Evolutionary conservation across 2,797 vertebrate species (phyloP).

Genomic region (Ptychobarbus kaznakovi): DNA sequence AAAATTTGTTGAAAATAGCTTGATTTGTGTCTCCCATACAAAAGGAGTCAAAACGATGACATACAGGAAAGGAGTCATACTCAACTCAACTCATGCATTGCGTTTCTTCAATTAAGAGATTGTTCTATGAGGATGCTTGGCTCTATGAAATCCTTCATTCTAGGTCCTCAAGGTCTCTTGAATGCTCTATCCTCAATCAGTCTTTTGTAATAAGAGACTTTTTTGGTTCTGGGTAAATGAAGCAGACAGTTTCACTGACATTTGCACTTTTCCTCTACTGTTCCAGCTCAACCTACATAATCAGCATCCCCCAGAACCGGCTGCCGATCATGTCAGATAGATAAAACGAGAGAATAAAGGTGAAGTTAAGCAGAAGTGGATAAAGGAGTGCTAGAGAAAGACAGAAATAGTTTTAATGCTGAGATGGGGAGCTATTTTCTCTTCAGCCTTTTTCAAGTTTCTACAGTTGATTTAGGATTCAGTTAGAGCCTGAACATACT

Average conservation of each 20-base stretch:
- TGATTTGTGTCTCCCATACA: neutral
- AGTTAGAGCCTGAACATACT: slow-evolving; percentile 27
- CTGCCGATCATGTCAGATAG: slow-evolving; percentile 11
- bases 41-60: neutral
- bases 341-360: slow-evolving; percentile 3
- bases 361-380: neutral
- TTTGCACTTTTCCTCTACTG: slow-evolving; percentile 44
- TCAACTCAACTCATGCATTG: too few relatives aligned
- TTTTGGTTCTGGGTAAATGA: slow-evolving; percentile 54
- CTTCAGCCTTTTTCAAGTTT: neutral
- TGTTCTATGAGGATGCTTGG: slow-evolving; percentile 9
- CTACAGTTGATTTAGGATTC: slow-evolving; percentile 16
- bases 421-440: neutral
- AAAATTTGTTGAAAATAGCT: neutral
- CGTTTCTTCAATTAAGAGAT: neutral
- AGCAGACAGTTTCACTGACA: slow-evolving; percentile 51
- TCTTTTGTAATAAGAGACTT: slow-evolving; percentile 55
- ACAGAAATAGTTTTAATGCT: neutral
- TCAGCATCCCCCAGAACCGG: slow-evolving; percentile 38
- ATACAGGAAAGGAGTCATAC: neutral
- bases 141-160: slow-evolving; percentile 12
- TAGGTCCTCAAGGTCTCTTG: slow-evolving; percentile 24
- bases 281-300: slow-evolving; percentile 38
- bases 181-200: slow-evolving; percentile 46
- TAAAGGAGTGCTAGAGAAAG: neutral